phyloP scores from a whole-genome alignment of 2,797 vertebrate species.

The Fringilla coelebs region DNA sequence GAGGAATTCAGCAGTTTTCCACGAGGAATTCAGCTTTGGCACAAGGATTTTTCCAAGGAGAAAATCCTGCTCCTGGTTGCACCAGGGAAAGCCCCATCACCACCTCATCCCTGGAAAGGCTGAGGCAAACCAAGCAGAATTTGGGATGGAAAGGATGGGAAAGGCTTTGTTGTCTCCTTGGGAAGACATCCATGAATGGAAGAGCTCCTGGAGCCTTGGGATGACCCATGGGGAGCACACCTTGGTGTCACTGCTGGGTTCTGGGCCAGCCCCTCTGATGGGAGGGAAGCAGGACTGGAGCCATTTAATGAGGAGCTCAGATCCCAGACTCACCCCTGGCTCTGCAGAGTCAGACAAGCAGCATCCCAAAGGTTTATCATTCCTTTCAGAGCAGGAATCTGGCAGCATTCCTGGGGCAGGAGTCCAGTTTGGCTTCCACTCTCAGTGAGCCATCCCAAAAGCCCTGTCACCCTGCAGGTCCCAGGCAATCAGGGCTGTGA shows the following conservation, averaged over 20 bases:
- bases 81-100: neutral
- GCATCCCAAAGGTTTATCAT: slow-evolving; percentile 32
- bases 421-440: slow-evolving; percentile 24
- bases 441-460: neutral
- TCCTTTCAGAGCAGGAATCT: slow-evolving; percentile 34
- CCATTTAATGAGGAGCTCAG: neutral
- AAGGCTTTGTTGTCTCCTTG: neutral
- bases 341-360: slow-evolving; percentile 32
- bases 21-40: neutral
- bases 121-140: neutral
- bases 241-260: neutral
- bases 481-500: neutral
- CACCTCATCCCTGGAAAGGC: neutral
- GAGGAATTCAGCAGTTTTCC: neutral
- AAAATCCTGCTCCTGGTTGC: neutral
- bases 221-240: neutral
- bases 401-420: neutral
- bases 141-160: neutral
- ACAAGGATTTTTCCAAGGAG: neutral
- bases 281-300: neutral
- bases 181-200: neutral
- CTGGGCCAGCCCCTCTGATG: neutral
- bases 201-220: neutral
- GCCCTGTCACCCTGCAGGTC: neutral
- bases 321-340: neutral